Evolutionary conservation across 2,888 invertebrate genomes (phyloP).

Genomic region (Athetis lepigone): DNA sequence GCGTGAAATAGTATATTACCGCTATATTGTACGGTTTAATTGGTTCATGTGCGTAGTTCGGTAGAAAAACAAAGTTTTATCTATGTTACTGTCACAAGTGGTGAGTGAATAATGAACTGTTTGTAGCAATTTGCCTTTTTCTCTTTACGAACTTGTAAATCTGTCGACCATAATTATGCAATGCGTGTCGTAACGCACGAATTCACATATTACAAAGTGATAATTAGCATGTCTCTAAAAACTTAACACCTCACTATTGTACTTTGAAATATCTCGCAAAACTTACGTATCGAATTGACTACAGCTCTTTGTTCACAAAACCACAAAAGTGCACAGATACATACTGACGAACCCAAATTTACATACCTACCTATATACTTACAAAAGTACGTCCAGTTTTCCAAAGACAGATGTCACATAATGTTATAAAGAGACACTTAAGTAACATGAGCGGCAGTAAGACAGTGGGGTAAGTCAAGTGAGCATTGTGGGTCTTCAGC

Average conservation of each 20-base stretch:
- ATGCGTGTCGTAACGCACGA: slow-evolving; percentile 15
- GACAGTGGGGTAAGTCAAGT: slow-evolving; percentile 86
- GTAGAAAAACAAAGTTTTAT: slow-evolving; percentile 28
- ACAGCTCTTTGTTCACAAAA: background rate
- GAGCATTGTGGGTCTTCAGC: slow-evolving; percentile 86
- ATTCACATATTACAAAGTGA: slow-evolving; percentile 1
- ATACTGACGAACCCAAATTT: background rate
- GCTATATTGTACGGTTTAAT: slow-evolving; percentile 54
- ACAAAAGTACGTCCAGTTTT: slow-evolving; percentile 12
- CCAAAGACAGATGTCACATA: slow-evolving; percentile 41
- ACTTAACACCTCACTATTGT: background rate
- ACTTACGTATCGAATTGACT: background rate
- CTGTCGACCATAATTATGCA: slow-evolving; percentile 23
- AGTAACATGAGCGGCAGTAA: slow-evolving; percentile 83
- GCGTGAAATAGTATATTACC: slow-evolving; percentile 61
- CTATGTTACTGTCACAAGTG: slow-evolving; percentile 35
- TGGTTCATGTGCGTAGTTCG: slow-evolving; percentile 32
- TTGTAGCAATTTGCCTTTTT: slow-evolving; percentile 36
- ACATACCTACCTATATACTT: slow-evolving; percentile 1
- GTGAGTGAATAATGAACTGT: slow-evolving; percentile 13
- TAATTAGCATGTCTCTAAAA: slow-evolving; percentile 1
- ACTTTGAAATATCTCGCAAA: background rate
- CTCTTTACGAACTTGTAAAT: slow-evolving; percentile 14
- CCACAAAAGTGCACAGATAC: slow-evolving; percentile 5
- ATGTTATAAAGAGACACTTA: slow-evolving; percentile 60